Evolutionary conservation across 2,797 vertebrate species (phyloP).

Genomic region (Tokudaia muenninki): DNA sequence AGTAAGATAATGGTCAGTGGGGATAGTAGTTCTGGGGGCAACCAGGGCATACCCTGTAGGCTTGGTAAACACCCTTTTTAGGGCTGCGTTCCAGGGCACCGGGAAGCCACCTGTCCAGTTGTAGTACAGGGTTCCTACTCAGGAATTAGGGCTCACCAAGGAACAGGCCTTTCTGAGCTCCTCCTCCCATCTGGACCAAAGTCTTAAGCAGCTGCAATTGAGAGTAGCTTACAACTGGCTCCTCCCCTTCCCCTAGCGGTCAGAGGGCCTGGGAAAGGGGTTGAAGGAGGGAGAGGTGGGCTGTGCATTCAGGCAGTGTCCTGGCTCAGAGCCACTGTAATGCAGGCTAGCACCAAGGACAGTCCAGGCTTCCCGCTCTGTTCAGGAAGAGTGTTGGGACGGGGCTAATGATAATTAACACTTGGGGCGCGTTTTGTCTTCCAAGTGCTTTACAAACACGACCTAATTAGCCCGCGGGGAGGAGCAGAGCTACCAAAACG

Average conservation of each 20-base stretch:
- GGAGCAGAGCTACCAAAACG: conserved; percentile 62
- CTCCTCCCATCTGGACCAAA: rapidly evolving
- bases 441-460: conserved; percentile 81
- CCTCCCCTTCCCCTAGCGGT: rapidly evolving
- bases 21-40: not conserved
- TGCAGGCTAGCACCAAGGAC: not conserved
- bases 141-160: not conserved
- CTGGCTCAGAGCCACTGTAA: not conserved
- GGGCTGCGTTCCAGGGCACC: not conserved
- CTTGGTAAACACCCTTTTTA: not conserved
- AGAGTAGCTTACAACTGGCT: rapidly evolving
- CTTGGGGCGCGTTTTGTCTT: conserved; percentile 78
- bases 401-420: conserved; percentile 76
- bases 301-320: not conserved
- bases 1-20: not conserved
- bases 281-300: not conserved
- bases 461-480: conserved; percentile 81
- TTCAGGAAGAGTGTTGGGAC: conserved; percentile 49
- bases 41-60: not conserved
- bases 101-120: not conserved
- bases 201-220: not conserved
- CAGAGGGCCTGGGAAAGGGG: not conserved
- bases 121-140: rapidly evolving
- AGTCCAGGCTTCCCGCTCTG: not conserved
- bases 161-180: not conserved